phyloP scores from a whole-genome alignment of 2,797 vertebrate genomes.

The Garrulus glandarius region DNA sequence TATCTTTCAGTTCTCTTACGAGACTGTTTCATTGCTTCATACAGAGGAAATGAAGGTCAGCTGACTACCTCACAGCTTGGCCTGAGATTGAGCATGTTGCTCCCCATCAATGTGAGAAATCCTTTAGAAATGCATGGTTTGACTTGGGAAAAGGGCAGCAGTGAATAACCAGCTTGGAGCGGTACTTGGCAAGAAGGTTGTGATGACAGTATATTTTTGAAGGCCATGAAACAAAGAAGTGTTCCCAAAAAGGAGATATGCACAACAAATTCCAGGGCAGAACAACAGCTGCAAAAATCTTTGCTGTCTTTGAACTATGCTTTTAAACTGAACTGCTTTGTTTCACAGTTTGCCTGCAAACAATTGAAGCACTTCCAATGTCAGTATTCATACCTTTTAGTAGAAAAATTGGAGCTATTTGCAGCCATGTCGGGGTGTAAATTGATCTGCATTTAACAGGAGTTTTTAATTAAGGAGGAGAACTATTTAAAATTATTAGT shows the following conservation, averaged over 20 bases:
- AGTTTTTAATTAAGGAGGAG: not conserved
- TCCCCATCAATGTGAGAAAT: not conserved
- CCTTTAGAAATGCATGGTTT: not conserved
- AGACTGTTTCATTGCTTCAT: not conserved
- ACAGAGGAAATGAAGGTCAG: not conserved
- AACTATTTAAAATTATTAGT: not conserved
- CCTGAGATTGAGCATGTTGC: not conserved
- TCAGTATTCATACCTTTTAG: not conserved
- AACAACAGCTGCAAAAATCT: conserved; percentile 34
- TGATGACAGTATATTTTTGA: conserved; percentile 6
- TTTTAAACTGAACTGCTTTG: not conserved
- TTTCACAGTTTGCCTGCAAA: not conserved
- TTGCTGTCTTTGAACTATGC: conserved; percentile 6
- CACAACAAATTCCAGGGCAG: conserved; percentile 23
- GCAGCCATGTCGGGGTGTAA: not conserved
- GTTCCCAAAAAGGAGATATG: conserved; percentile 2
- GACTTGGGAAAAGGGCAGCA: not conserved
- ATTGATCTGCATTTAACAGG: not conserved
- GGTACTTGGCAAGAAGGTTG: not conserved
- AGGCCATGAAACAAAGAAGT: not conserved
- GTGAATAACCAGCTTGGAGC: not conserved
- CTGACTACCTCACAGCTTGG: conserved; percentile 2
- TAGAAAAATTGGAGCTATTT: not conserved
- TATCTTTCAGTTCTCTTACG: not conserved
- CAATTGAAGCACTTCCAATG: not conserved